Conservation (phyloP, 2,888 invertebrate species). For the Proisotoma minuta region DNA sequence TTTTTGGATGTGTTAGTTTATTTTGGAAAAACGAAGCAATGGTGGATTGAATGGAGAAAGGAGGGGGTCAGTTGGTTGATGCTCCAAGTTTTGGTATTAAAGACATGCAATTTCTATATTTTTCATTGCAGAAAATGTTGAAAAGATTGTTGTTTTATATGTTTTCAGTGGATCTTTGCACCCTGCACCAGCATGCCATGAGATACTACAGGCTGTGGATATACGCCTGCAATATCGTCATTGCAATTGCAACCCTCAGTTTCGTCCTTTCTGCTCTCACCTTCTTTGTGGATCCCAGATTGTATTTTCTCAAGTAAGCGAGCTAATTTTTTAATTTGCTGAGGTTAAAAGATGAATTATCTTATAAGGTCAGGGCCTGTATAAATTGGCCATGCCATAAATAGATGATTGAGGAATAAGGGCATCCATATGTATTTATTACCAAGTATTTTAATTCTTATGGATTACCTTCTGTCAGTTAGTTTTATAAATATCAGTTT, state of each 20-base stretch:
- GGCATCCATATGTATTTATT: too few relatives aligned
- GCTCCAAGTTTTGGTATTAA: slow-evolving; percentile 42
- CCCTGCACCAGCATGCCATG: slow-evolving; percentile 50
- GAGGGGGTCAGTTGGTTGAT: slow-evolving; percentile 39
- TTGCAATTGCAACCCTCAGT: slow-evolving; percentile 72
- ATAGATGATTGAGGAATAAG: too few relatives aligned
- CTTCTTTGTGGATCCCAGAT: slow-evolving; percentile 52
- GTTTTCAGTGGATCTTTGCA: slow-evolving; percentile 44
- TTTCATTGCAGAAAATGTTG: background rate
- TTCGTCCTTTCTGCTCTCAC: slow-evolving; percentile 68
- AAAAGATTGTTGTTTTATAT: background rate
- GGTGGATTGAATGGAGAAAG: slow-evolving; percentile 39
- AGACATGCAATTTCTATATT: too few relatives aligned
- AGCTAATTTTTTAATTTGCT: too few relatives aligned
- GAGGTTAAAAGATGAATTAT: background rate
- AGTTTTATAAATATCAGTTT: too few relatives aligned
- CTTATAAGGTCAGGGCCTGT: too few relatives aligned
- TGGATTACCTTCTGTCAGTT: too few relatives aligned
- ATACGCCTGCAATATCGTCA: slow-evolving; percentile 83
- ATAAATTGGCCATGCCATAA: too few relatives aligned
- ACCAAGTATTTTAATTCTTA: too few relatives aligned
- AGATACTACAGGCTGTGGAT: slow-evolving; percentile 55
- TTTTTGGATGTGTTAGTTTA: too few relatives aligned
- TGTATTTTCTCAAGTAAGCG: slow-evolving; percentile 56
- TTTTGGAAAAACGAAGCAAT: slow-evolving; percentile 5